Percentiles rank a stretch among this genome's conserved stretches.
These are phyloP conservation scores for Sericinus montela DNA, from an alignment of 2,888 invertebrate species.

Conservation along the genomic window DNA sequence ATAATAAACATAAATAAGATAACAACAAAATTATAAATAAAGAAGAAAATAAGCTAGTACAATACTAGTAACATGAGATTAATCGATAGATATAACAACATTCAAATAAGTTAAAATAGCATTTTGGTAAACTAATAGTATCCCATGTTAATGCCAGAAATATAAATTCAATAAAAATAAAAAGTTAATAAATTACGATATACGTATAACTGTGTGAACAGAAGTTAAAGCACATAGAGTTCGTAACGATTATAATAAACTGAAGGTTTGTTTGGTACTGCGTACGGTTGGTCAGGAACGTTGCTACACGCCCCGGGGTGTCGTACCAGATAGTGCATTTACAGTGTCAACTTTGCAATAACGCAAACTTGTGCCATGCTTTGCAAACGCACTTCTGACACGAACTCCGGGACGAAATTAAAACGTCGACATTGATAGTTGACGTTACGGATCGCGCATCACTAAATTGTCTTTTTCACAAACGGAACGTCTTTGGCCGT, in stretches of 20 bases:
- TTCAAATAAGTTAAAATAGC: neutral
- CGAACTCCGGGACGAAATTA: slow-evolving; percentile 88
- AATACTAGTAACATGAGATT: slow-evolving; percentile 13
- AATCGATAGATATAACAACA: slow-evolving; percentile 24
- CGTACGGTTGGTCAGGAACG: slow-evolving; percentile 56
- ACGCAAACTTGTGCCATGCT: slow-evolving; percentile 75
- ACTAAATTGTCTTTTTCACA: slow-evolving; percentile 60
- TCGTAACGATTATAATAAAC: slow-evolving; percentile 46
- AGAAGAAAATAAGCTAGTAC: slow-evolving; percentile 23
- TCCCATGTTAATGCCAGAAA: slow-evolving; percentile 23
- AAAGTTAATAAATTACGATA: slow-evolving; percentile 19
- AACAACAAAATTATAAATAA: slow-evolving; percentile 23
- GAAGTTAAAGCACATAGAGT: slow-evolving; percentile 49
- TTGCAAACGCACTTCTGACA: slow-evolving; percentile 99
- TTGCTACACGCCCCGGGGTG: slow-evolving; percentile 85
- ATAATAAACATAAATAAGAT: slow-evolving; percentile 19
- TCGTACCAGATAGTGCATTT: slow-evolving; percentile 99
- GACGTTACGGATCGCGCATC: slow-evolving; percentile 42
- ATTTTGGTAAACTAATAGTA: slow-evolving; percentile 24
- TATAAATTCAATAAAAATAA: slow-evolving; percentile 27
- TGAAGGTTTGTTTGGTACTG: slow-evolving; percentile 38
- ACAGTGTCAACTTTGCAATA: slow-evolving; percentile 85
- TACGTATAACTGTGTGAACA: slow-evolving; percentile 16
- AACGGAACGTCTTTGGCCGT: slow-evolving; percentile 60
- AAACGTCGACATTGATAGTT: slow-evolving; percentile 56